Evolutionary conservation across 2,888 invertebrate species (phyloP).

Genomic region (Ormyrus rosae): DNA sequence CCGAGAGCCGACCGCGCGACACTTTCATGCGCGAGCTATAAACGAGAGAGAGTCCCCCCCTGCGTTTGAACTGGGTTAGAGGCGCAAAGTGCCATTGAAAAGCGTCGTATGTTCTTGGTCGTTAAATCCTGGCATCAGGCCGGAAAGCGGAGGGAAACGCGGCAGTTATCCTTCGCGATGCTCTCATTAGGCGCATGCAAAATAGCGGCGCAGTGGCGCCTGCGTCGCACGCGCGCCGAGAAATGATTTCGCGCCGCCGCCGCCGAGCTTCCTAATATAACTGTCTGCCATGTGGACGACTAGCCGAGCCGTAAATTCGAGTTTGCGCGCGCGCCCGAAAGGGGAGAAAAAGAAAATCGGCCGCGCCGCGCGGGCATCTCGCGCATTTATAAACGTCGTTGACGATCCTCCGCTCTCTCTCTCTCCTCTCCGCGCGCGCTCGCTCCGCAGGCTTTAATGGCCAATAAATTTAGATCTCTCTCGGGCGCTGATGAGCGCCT

Average conservation of each 20-base stretch:
- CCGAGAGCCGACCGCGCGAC: too few species aligned
- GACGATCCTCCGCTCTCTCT: background rate
- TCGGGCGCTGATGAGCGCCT: too few species aligned
- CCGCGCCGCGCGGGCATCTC: background rate
- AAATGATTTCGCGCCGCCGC: background rate
- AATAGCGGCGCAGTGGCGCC: constrained; percentile 20
- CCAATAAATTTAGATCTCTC: constrained; percentile 33
- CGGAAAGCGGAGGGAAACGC: background rate
- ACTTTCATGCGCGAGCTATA: too few species aligned
- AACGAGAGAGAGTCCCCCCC: too few species aligned
- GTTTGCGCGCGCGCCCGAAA: background rate
- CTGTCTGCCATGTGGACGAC: constrained; percentile 42
- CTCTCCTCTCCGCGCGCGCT: background rate
- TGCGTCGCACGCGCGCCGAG: constrained; percentile 3
- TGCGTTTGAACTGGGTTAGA: constrained; percentile 12
- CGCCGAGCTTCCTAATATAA: constrained; percentile 50
- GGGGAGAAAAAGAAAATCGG: background rate
- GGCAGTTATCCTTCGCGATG: background rate
- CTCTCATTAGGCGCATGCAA: constrained; percentile 32
- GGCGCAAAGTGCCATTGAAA: constrained; percentile 32
- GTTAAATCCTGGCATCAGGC: constrained; percentile 18
- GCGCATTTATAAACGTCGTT: constrained; percentile 44
- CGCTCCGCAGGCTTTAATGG: constrained; percentile 1
- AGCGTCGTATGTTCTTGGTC: constrained; percentile 17
- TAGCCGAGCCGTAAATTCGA: constrained; percentile 31